These are phyloP conservation scores for Zoanthus sansibaricus DNA, from an alignment of 92 coral and sea anemone species.

Conservation along the genomic window DNA sequence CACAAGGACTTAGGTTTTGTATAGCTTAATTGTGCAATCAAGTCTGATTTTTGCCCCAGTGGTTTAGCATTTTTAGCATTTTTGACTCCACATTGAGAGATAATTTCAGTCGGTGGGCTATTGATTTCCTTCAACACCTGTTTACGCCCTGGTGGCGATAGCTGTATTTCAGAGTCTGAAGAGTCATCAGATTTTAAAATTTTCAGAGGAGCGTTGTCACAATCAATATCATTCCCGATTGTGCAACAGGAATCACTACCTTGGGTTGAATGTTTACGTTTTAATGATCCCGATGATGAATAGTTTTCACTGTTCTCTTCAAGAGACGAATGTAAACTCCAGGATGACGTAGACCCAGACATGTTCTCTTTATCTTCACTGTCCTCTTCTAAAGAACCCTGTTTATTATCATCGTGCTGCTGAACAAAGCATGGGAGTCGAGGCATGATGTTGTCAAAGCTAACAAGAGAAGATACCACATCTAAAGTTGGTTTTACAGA, in stretches of 20 bases:
- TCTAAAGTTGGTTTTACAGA: neutral
- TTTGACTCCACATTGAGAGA: neutral
- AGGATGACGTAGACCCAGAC: conserved; percentile 3
- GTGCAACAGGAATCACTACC: neutral
- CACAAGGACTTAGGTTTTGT: neutral
- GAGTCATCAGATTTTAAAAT: neutral
- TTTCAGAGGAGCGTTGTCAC: neutral
- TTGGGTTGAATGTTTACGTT: conserved; percentile 16
- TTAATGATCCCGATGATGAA: conserved; percentile 7
- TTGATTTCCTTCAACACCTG: conserved; percentile 21
- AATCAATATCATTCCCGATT: neutral
- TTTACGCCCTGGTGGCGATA: neutral
- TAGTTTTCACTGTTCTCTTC: neutral
- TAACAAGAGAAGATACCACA: neutral
- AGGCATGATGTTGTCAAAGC: conserved; percentile 17
- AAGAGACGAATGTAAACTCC: neutral
- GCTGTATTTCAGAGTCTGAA: neutral
- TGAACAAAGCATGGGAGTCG: conserved; percentile 17
- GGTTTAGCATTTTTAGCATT: neutral
- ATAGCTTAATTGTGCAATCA: conserved; percentile 6
- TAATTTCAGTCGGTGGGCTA: neutral
- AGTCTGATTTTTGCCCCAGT: neutral
- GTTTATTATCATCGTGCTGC: neutral
- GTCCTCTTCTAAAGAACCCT: neutral
- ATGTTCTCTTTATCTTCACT: conserved; percentile 17